Evolutionary conservation across 30 jellyfish, hydroid and myxozoan species (phyloP).

Genomic region (Clytia hemisphaerica): DNA sequence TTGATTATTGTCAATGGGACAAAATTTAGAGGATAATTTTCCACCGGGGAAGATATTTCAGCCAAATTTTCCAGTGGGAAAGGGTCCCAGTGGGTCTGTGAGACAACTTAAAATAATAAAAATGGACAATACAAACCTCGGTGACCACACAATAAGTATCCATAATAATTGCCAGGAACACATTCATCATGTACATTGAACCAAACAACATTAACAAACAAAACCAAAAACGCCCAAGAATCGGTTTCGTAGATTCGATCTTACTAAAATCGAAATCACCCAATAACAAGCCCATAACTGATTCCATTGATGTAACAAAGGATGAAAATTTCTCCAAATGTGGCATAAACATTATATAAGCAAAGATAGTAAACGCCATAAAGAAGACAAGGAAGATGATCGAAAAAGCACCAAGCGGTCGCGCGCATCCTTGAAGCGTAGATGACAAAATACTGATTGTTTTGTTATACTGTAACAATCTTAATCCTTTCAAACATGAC

Average conservation of each 20-base stretch:
- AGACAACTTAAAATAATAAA: too few species aligned
- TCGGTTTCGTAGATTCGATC: slow-evolving; percentile 66
- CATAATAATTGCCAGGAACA: slow-evolving; percentile 85
- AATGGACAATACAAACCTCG: too few species aligned
- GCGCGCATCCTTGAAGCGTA: slow-evolving; percentile 81
- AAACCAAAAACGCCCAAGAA: slow-evolving; percentile 83
- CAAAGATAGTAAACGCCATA: slow-evolving; percentile 65
- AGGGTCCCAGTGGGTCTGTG: too few species aligned
- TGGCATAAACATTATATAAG: slow-evolving; percentile 79
- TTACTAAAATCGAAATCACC: slow-evolving; percentile 75
- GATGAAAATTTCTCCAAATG: slow-evolving; percentile 59
- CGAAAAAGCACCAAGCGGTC: slow-evolving; percentile 86
- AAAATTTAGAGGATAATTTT: too few species aligned
- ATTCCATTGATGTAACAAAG: slow-evolving; percentile 72
- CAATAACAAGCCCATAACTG: slow-evolving; percentile 72
- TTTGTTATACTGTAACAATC: slow-evolving; percentile 77
- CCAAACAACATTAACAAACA: slow-evolving; percentile 79
- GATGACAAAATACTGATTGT: slow-evolving; percentile 85
- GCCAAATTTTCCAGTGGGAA: too few species aligned
- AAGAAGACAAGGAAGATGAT: slow-evolving; percentile 70
- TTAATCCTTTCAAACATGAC: slow-evolving; percentile 88
- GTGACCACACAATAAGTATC: slow-evolving; percentile 90
- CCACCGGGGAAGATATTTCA: too few species aligned
- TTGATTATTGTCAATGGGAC: too few species aligned
- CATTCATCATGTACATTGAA: slow-evolving; percentile 92